Evolutionary conservation across 2,113 vertebrate species (phyloP).

Genomic region (Oenanthe oenanthe): DNA sequence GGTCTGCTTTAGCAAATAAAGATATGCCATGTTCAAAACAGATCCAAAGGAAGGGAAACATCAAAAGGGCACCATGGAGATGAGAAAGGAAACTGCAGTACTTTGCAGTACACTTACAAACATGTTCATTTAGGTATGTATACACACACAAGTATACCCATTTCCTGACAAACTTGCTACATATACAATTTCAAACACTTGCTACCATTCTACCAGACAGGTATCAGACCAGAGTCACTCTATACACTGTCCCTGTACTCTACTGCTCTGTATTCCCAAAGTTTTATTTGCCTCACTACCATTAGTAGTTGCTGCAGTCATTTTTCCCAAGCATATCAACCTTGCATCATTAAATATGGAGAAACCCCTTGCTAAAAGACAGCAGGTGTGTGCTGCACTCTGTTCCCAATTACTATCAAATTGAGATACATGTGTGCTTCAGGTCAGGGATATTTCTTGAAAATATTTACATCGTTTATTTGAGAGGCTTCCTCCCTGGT

Average conservation of each 20-base stretch:
- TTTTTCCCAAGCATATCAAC: neutral
- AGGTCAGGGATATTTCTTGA: neutral
- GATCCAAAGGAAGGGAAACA: neutral
- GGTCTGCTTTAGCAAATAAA: neutral
- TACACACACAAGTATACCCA: neutral
- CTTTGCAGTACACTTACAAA: neutral
- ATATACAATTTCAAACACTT: neutral
- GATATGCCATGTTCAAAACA: neutral
- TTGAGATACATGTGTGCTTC: neutral
- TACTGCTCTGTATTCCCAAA: neutral
- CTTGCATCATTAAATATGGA: neutral
- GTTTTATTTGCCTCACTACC: neutral
- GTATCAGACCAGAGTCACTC: neutral
- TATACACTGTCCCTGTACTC: no score
- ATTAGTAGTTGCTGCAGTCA: neutral
- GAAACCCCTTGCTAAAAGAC: neutral
- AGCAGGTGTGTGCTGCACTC: neutral
- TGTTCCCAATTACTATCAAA: neutral
- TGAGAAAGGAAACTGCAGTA: neutral
- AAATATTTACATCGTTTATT: neutral
- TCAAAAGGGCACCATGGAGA: neutral
- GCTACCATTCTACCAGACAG: neutral
- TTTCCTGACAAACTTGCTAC: neutral
- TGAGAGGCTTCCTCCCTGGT: neutral
- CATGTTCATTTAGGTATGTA: neutral